Conservation (phyloP, 2,113 vertebrate species). For the Nycticorax nycticorax region DNA sequence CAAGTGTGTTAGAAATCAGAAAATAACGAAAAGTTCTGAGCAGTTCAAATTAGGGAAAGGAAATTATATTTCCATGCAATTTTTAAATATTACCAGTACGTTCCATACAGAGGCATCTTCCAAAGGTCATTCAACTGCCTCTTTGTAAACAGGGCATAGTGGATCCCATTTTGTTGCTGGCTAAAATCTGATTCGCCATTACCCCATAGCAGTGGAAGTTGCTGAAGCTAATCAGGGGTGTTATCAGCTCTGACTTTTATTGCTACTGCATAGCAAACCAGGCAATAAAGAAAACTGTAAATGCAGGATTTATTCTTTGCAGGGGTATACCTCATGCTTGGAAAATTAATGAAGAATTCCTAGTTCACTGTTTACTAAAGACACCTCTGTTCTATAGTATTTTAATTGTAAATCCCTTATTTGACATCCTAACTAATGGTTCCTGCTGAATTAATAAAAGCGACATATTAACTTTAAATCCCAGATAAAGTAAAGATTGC, state of each 20-base stretch:
- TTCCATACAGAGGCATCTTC: neutral
- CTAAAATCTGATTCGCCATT: slow-evolving; percentile 24
- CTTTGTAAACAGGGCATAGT: neutral
- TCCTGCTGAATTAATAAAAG: slow-evolving; percentile 80
- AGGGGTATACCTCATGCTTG: slow-evolving; percentile 54
- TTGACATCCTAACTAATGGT: slow-evolving; percentile 82
- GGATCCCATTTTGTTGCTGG: neutral
- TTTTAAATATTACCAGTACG: neutral
- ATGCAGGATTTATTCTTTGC: slow-evolving; percentile 59
- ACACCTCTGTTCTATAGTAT: slow-evolving; percentile 66
- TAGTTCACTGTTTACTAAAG: slow-evolving; percentile 77
- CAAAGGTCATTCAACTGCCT: neutral
- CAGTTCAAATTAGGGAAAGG: neutral
- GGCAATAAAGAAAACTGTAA: slow-evolving; percentile 64
- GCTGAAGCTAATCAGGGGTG: slow-evolving; percentile 47
- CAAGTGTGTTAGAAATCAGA: slow-evolving; percentile 52
- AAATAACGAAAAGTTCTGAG: slow-evolving; percentile 2
- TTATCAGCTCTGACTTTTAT: slow-evolving; percentile 61
- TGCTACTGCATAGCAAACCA: slow-evolving; percentile 45
- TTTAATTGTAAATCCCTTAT: slow-evolving; percentile 78
- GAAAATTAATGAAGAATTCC: slow-evolving; percentile 77
- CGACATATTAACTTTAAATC: slow-evolving; percentile 80
- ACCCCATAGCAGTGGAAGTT: slow-evolving; percentile 1
- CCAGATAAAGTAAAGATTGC: slow-evolving; percentile 81
- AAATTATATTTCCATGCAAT: neutral